Evolutionary conservation across 2,888 invertebrate genomes (phyloP).

Genomic region (Brenthis daphne): DNA sequence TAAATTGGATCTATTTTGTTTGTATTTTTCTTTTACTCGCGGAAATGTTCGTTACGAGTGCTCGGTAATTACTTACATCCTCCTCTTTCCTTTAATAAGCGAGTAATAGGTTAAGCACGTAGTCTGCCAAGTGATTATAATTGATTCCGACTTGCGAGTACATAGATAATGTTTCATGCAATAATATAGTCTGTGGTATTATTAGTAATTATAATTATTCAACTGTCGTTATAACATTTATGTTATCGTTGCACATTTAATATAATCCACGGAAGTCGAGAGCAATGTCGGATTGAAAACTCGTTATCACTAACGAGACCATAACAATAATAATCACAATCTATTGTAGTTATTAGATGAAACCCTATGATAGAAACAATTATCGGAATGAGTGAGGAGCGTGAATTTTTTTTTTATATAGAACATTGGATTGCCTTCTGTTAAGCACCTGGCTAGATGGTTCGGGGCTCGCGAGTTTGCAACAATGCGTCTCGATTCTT

Average conservation of each 20-base stretch:
- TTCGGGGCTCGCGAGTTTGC: neutral
- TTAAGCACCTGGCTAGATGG: neutral
- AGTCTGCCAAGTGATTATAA: neutral
- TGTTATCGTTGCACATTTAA: too few relatives aligned
- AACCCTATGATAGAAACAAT: constrained; percentile 6
- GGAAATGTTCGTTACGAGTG: constrained; percentile 3
- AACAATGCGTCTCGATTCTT: constrained; percentile 7
- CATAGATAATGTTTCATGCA: too few relatives aligned
- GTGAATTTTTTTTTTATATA: neutral
- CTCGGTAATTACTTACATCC: neutral
- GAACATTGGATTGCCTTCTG: neutral
- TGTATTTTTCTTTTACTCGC: neutral
- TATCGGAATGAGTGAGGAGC: constrained; percentile 5
- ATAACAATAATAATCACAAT: constrained; percentile 7
- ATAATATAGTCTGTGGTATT: too few relatives aligned
- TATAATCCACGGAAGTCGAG: too few relatives aligned
- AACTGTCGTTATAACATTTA: too few relatives aligned
- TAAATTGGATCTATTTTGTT: constrained; percentile 6
- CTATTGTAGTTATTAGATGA: constrained; percentile 10
- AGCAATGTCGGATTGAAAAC: neutral
- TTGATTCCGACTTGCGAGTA: neutral
- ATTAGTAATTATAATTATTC: too few relatives aligned
- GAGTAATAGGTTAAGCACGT: neutral
- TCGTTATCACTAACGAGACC: constrained; percentile 3
- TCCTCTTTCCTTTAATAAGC: constrained; percentile 7